Evolutionary conservation across 35 echinoderm and acorn worm genomes (phyloP).

Genomic region (Anneissia japonica): DNA sequence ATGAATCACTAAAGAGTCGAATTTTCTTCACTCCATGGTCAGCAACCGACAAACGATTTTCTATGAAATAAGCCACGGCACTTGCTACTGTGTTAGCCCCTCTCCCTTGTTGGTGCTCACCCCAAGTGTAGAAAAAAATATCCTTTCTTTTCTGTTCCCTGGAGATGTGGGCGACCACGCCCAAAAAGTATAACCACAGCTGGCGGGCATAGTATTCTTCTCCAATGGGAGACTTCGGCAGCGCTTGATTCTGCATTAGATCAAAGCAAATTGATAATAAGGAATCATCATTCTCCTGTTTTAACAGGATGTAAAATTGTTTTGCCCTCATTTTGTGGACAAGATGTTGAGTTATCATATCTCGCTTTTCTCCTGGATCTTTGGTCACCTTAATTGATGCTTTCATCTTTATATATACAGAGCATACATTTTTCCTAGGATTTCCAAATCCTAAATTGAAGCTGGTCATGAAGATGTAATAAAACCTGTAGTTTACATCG

Average conservation of each 20-base stretch:
- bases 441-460: conserved; percentile 40
- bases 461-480: conserved; percentile 18
- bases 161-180: conserved; percentile 15
- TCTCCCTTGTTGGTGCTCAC: conserved; percentile 36
- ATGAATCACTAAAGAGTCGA: conserved; percentile 43
- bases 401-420: not conserved
- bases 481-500: not conserved
- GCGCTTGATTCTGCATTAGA: conserved; percentile 46
- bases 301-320: conserved; percentile 17
- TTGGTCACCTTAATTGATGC: not conserved
- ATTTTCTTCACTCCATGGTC: conserved; percentile 34
- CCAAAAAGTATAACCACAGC: conserved; percentile 38
- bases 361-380: conserved; percentile 1
- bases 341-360: conserved; percentile 18
- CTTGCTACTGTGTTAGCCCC: conserved; percentile 38
- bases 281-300: not conserved
- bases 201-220: conserved; percentile 47
- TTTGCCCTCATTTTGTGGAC: conserved; percentile 32
- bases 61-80: conserved; percentile 28
- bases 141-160: conserved; percentile 7
- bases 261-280: conserved; percentile 23
- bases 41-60: not conserved
- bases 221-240: conserved; percentile 28
- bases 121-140: conserved; percentile 43
- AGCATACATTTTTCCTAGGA: conserved; percentile 49